Conservation (phyloP, 1,140 invertebrate genomes). For the Nomia melanderi region DNA sequence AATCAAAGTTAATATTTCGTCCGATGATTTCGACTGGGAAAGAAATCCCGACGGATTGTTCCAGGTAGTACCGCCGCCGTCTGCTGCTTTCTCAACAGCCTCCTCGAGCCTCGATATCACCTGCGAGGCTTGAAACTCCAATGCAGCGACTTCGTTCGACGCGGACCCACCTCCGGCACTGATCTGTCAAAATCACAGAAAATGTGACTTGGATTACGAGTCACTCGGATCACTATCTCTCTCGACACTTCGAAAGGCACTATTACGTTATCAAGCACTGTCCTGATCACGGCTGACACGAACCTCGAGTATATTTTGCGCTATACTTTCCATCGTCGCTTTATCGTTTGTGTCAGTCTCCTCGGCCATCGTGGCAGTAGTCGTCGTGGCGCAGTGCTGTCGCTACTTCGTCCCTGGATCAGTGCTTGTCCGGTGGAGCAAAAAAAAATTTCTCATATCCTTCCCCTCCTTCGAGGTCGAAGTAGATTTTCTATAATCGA, state of each 20-base stretch:
- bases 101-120: conserved; percentile 85
- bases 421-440: not conserved
- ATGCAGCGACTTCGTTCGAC: conserved; percentile 77
- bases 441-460: not conserved
- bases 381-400: conserved; percentile 69
- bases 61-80: conserved; percentile 79
- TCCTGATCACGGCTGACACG: conserved; percentile 51
- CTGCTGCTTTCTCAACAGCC: conserved; percentile 81
- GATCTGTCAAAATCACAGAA: conserved; percentile 77
- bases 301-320: conserved; percentile 74
- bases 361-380: conserved; percentile 81
- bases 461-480: not conserved
- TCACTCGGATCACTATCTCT: not conserved
- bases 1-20: conserved; percentile 78
- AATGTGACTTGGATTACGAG: conserved; percentile 45
- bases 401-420: conserved; percentile 1
- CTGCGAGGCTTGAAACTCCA: conserved; percentile 86
- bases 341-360: conserved; percentile 73
- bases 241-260: conserved; percentile 58
- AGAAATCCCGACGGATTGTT: conserved; percentile 78
- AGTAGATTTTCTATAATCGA: not conserved
- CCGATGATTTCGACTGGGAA: conserved; percentile 70
- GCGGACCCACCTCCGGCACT: conserved; percentile 65
- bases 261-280: conserved; percentile 74
- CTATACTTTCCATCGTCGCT: conserved; percentile 75